Base-by-base conservation (phyloP, 2,888 invertebrate genomes). In the Neria commutata region DNA sequence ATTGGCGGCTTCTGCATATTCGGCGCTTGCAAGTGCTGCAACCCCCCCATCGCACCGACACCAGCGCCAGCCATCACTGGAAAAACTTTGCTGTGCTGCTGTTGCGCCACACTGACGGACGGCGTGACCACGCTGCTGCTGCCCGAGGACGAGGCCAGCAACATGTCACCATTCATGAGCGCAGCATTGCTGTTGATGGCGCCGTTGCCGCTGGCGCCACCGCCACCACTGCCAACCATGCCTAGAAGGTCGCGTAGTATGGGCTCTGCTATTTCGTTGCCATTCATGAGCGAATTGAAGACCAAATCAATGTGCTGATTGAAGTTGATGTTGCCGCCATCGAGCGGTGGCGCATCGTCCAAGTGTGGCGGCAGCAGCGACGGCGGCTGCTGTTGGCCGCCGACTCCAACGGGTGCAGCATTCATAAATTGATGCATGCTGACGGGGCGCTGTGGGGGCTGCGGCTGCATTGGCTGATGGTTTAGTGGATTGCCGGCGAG, bases 291-390 rank as follows among this genome's bases (percentile, higher is more conserved):
- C 3, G 81, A 80, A 60, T 81, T 80, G 56, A 81, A 81, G 2
- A 81, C 81, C 66, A 81, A 69, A 70, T 81, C 81, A 45, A 81
- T 81, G 71, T 81, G 81, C 59, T 81, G 81, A 67, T 80, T 81
- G 26, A 81, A 81, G 63, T 81, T 81, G 33, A 74, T 70, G 25
- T 64, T 64, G 40, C 67, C 67, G 54, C 66, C 67, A 26, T 69
- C 61, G 1, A 75, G 71, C 14, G 77, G 72, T 1, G 79, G 63
- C 3, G 77, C 42, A n/a, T 37, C 37, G 37, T 6, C 49, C 56
- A 49, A 37, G 29, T 60, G 34, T 16, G 64, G 54, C 19, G 57
- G 58, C 23, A 58, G 66, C 54, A 62, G 64, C 24, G n/a, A 25
- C 25, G 42, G 45, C 14, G 24, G 23, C 19, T 46, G 46, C n/a